Evolutionary conservation across 2,113 vertebrate genomes (phyloP).

Genomic region (Noctilio leporinus): DNA sequence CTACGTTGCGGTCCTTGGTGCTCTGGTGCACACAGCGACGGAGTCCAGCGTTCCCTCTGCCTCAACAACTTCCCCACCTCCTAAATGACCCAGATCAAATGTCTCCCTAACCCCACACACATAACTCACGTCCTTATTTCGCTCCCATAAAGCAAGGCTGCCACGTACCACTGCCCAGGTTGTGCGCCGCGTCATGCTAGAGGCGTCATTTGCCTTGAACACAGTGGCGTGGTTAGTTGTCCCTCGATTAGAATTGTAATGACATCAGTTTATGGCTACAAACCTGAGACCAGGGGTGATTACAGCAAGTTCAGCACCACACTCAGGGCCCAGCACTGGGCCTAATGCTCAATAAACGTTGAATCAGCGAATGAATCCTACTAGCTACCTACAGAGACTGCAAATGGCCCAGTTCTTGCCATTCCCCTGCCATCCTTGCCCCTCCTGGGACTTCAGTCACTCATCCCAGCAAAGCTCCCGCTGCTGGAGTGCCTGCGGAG

Average conservation of each 20-base stretch:
- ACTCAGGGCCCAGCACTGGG: background rate
- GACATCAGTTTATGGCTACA: background rate
- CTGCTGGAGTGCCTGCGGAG: background rate
- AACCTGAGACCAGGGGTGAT: background rate
- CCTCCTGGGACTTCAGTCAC: background rate
- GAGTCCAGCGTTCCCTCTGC: background rate
- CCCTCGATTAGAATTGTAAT: too few relatives aligned
- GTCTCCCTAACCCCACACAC: background rate
- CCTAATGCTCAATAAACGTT: background rate
- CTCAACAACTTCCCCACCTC: background rate
- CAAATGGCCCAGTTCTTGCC: background rate
- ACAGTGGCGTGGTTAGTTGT: background rate
- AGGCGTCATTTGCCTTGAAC: background rate
- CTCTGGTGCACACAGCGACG: background rate
- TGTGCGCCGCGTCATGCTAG: background rate
- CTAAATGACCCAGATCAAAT: background rate
- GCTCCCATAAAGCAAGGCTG: background rate
- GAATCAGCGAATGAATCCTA: background rate
- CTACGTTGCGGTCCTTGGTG: background rate
- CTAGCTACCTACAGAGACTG: background rate
- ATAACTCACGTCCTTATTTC: background rate
- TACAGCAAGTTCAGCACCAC: accelerated
- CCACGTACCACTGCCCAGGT: background rate
- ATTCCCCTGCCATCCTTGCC: background rate
- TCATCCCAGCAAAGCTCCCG: background rate